These are phyloP conservation scores for Cyanoderma ruficeps DNA, from an alignment of 2,113 vertebrate genomes.

Conservation along the genomic window DNA sequence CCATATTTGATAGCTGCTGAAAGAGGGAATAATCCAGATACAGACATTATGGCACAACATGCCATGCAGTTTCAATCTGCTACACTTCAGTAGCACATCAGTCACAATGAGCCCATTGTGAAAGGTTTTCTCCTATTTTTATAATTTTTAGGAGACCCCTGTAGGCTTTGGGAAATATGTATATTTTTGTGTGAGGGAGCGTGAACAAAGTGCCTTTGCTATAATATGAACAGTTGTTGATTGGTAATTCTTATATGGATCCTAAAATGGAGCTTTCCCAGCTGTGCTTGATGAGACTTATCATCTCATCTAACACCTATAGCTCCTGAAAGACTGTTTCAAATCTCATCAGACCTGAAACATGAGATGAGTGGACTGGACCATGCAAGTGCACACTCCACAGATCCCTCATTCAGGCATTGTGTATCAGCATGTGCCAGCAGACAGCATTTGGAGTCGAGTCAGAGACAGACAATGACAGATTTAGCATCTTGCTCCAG, in stretches of 20 bases:
- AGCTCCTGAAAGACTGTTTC: neutral
- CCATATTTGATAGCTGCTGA: conserved; percentile 29
- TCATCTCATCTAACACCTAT: conserved; percentile 20
- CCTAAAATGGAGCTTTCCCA: conserved; percentile 38
- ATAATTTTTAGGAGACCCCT: neutral
- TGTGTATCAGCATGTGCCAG: conserved; percentile 70
- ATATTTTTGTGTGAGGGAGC: neutral
- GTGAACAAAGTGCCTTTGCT: neutral
- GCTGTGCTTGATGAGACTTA: conserved; percentile 39
- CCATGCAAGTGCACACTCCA: conserved; percentile 47
- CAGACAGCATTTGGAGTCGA: conserved; percentile 60
- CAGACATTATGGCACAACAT: conserved; percentile 19
- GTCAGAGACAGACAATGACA: conserved; percentile 71
- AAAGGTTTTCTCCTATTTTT: conserved; percentile 8
- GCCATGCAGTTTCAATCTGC: conserved; percentile 48
- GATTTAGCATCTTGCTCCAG: conserved; percentile 67
- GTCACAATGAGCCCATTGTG: conserved; percentile 38
- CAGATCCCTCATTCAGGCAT: conserved; percentile 72
- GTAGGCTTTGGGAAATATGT: neutral
- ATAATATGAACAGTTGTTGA: conserved; percentile 38
- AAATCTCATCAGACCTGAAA: conserved; percentile 64
- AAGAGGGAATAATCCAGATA: conserved; percentile 31
- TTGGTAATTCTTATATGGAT: conserved; percentile 32
- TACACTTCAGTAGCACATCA: conserved; percentile 19
- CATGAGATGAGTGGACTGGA: conserved; percentile 57